Evolutionary conservation across 2,888 invertebrate species (phyloP).

Genomic region (Cylindroiulus punctatus): DNA sequence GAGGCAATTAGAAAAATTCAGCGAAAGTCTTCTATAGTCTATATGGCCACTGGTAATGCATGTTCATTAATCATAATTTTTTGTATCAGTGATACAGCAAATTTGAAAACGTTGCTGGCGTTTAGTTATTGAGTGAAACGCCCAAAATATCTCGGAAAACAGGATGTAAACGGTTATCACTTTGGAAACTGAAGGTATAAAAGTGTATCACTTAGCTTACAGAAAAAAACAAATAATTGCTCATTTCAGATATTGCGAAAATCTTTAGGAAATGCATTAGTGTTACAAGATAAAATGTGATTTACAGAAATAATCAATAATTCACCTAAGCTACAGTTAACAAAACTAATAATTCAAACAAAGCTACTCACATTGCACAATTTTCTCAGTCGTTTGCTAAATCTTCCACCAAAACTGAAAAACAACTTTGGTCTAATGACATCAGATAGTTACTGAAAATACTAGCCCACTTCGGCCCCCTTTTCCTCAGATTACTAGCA

Average conservation of each 20-base stretch:
- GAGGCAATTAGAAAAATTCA: no score
- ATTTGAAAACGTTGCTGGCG: no score
- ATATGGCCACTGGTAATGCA: no score
- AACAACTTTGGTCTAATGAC: constrained; percentile 13
- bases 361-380: constrained; percentile 8
- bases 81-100: no score
- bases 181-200: not conserved
- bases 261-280: not conserved
- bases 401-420: not conserved
- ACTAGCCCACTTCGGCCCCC: not conserved
- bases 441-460: constrained; percentile 19
- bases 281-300: not conserved
- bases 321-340: not conserved
- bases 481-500: not conserved
- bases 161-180: not conserved
- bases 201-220: not conserved
- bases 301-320: not conserved
- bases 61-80: no score
- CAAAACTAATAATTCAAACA: not conserved
- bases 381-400: not conserved
- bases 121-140: not conserved
- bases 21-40: no score
- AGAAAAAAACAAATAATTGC: not conserved
- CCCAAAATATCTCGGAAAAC: not conserved
- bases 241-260: not conserved